Conservation (phyloP, 2,888 invertebrate species). For the Lasioglossum leucozonium region DNA sequence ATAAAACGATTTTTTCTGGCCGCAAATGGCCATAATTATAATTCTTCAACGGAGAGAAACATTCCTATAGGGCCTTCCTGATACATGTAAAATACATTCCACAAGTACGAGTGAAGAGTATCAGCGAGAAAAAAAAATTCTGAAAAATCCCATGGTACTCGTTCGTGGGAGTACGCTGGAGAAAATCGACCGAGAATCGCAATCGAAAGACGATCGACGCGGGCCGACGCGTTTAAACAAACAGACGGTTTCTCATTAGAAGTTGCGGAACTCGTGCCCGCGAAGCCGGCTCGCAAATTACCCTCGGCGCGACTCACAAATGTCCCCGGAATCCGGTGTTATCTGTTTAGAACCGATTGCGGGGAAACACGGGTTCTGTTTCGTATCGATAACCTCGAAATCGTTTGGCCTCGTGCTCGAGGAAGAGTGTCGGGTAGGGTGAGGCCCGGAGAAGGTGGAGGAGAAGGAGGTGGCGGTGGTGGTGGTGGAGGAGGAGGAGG, state of each 20-base stretch:
- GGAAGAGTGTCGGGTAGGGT: slow-evolving; percentile 3
- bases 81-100: background rate
- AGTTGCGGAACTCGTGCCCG: background rate
- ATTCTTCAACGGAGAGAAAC: background rate
- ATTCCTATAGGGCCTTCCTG: background rate
- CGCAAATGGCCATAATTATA: background rate
- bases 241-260: background rate
- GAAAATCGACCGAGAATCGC: background rate
- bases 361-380: slow-evolving; percentile 49
- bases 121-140: background rate
- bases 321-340: background rate
- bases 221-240: background rate
- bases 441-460: slow-evolving; percentile 17
- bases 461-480: background rate
- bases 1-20: too few species aligned
- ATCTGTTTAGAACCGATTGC: background rate
- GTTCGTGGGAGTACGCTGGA: background rate
- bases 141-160: too few species aligned
- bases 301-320: background rate
- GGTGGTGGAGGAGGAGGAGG: background rate
- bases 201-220: background rate
- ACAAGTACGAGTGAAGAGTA: too few species aligned
- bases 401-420: slow-evolving; percentile 49
- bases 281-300: background rate
- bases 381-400: slow-evolving; percentile 62